Conservation (phyloP, 2,888 invertebrate species). For the Diaphora mendica region DNA sequence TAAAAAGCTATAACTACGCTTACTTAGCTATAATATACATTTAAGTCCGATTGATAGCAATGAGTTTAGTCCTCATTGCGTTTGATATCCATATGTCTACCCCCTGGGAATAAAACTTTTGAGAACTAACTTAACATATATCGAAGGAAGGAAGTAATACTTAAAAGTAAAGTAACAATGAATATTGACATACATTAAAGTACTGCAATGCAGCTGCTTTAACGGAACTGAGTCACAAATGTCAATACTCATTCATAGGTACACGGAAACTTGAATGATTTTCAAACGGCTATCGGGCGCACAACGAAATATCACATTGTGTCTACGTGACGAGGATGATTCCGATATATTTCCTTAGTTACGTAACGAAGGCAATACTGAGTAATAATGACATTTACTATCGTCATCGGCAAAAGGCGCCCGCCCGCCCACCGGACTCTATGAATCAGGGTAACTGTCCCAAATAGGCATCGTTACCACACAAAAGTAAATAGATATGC, state of each 20-base stretch:
- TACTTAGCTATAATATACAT: no score
- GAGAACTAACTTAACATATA: neutral
- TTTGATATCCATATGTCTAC: no score
- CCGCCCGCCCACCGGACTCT: constrained; percentile 29
- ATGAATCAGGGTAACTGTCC: constrained; percentile 44
- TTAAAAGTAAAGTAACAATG: neutral
- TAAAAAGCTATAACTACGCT: no score
- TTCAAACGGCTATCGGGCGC: neutral
- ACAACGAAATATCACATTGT: constrained; percentile 16
- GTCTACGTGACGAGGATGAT: constrained; percentile 13
- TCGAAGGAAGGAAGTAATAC: neutral
- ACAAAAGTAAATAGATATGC: constrained; percentile 21
- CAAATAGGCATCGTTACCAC: constrained; percentile 38
- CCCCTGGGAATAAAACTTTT: neutral
- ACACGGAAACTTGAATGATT: constrained; percentile 16
- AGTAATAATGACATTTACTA: constrained; percentile 26
- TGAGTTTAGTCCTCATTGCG: no score
- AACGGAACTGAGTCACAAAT: constrained; percentile 3
- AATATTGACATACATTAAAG: neutral
- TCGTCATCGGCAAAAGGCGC: constrained; percentile 23
- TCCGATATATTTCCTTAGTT: constrained; percentile 36
- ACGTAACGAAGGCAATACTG: constrained; percentile 39
- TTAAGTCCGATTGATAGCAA: no score
- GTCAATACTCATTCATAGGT: constrained; percentile 10
- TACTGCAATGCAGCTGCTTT: neutral